phyloP scores from a whole-genome alignment of 1,140 invertebrate genomes.

The Mycetomoellerius zeteki region DNA sequence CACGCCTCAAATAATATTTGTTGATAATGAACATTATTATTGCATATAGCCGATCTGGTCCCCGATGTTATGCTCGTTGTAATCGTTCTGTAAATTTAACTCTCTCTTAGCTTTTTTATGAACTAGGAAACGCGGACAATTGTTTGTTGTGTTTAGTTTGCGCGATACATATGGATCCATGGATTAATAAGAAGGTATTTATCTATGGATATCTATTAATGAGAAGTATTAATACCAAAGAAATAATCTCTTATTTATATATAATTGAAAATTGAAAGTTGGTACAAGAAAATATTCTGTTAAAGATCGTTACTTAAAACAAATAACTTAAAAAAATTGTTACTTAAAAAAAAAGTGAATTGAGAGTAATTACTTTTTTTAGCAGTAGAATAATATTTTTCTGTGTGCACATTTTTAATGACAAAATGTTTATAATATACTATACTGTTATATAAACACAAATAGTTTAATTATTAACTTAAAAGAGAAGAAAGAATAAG shows the following conservation, averaged over 20 bases:
- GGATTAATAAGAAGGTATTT: not conserved
- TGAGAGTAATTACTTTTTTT: too few species aligned
- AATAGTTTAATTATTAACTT: too few species aligned
- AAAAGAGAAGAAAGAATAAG: too few species aligned
- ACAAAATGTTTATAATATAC: too few species aligned
- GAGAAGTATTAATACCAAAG: not conserved
- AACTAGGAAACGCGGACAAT: not conserved
- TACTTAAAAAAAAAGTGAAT: too few species aligned
- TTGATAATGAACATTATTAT: slow-evolving; percentile 65
- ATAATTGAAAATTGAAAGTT: not conserved
- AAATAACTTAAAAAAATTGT: too few species aligned
- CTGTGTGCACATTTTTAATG: too few species aligned
- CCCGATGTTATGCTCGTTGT: slow-evolving; percentile 21
- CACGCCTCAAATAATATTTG: slow-evolving; percentile 64
- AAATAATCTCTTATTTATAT: not conserved
- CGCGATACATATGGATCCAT: not conserved
- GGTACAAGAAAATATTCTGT: too few species aligned
- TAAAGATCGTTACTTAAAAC: too few species aligned
- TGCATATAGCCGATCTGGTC: slow-evolving; percentile 45
- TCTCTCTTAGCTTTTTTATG: slow-evolving; percentile 1
- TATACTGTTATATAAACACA: too few species aligned
- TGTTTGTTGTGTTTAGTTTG: not conserved
- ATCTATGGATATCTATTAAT: not conserved
- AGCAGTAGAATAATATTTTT: too few species aligned
- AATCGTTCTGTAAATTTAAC: slow-evolving; percentile 33